Percentiles rank a stretch among this genome's conserved stretches.
phyloP scores from a whole-genome alignment of 2,888 invertebrate genomes.

The Heliconius hortense region DNA sequence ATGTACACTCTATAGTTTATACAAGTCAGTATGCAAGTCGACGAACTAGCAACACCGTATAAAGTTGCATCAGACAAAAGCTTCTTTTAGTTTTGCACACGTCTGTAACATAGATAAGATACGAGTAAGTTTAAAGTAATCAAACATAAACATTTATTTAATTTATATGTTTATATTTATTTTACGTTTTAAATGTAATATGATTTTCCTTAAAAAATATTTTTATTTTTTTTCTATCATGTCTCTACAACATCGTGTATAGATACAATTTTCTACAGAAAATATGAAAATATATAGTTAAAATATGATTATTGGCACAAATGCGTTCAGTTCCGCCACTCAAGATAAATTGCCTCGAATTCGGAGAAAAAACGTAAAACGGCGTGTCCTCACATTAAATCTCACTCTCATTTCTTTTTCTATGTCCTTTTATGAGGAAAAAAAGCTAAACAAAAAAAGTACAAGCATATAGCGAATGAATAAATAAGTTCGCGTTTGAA shows the following conservation, averaged over 20 bases:
- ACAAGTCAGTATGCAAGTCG: background rate
- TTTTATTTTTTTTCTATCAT: too few species aligned
- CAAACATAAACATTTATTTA: background rate
- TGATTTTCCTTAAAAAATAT: too few species aligned
- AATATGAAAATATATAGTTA: too few species aligned
- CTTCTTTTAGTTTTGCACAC: conserved; percentile 1
- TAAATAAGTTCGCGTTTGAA: background rate
- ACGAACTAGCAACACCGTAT: background rate
- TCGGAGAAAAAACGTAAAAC: background rate
- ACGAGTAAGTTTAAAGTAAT: background rate
- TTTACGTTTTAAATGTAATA: too few species aligned
- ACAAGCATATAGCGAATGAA: background rate
- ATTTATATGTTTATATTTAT: background rate
- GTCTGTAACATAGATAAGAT: background rate
- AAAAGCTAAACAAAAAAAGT: too few species aligned
- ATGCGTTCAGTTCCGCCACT: background rate
- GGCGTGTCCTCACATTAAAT: too few species aligned
- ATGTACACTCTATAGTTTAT: background rate
- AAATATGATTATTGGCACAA: background rate
- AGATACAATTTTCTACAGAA: too few species aligned
- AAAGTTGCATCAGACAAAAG: conserved; percentile 16
- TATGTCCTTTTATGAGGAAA: too few species aligned
- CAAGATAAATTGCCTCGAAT: background rate
- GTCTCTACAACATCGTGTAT: too few species aligned
- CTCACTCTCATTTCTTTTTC: too few species aligned